phyloP scores from a whole-genome alignment of 2,888 invertebrate genomes.

The Netelia inedita region DNA sequence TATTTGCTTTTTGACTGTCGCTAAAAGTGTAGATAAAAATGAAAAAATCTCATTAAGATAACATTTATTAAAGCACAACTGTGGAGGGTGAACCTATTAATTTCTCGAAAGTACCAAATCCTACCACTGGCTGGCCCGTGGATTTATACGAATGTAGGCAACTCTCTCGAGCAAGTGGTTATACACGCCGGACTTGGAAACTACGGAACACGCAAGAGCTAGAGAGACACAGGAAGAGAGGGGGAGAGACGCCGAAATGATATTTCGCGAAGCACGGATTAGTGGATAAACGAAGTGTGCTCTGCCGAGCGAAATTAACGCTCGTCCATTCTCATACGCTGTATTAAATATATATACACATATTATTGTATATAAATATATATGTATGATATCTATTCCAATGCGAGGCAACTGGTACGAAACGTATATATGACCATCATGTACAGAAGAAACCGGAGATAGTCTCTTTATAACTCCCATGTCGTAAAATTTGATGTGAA shows the following conservation, averaged over 20 bases:
- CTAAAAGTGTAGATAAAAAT: no score
- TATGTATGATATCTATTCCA: background rate
- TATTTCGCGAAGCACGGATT: slow-evolving; percentile 23
- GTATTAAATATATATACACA: slow-evolving; percentile 8
- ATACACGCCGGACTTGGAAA: background rate
- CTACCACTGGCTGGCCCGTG: no score
- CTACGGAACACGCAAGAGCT: background rate
- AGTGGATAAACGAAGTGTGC: slow-evolving; percentile 42
- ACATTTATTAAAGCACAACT: no score
- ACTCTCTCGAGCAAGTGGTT: background rate
- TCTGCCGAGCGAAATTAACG: slow-evolving; percentile 49
- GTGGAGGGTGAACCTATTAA: background rate
- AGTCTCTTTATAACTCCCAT: slow-evolving; percentile 51
- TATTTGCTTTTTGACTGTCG: no score
- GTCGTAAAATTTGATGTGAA: slow-evolving; percentile 55
- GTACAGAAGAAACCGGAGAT: slow-evolving; percentile 37
- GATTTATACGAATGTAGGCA: background rate
- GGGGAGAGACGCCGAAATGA: background rate
- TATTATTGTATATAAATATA: background rate
- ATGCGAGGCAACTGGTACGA: background rate
- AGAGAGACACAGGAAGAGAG: background rate
- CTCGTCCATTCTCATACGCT: slow-evolving; percentile 17
- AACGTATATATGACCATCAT: slow-evolving; percentile 13
- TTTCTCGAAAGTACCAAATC: no score
- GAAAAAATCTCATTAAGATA: no score